phyloP scores from a whole-genome alignment of 2,888 invertebrate genomes.

The Erebia ligea region DNA sequence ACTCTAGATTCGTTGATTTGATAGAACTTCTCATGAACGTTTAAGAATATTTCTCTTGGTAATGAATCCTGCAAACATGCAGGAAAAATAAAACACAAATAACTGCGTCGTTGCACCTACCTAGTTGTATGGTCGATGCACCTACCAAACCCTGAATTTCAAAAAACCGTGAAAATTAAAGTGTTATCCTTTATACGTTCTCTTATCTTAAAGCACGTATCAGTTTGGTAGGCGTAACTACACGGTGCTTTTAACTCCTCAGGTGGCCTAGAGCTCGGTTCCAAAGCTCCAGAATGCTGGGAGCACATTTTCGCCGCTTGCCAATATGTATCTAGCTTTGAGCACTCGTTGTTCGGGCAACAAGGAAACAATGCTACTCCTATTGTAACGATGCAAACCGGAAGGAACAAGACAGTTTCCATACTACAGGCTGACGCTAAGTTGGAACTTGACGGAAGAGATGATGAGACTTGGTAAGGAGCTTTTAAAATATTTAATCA shows the following conservation, averaged over 20 bases:
- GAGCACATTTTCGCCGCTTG: conserved; percentile 97
- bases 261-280: conserved; percentile 94
- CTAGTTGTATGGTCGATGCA: too few species aligned
- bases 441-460: conserved; percentile 77
- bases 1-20: too few species aligned
- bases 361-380: conserved; percentile 87
- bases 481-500: background rate
- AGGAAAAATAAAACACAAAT: background rate
- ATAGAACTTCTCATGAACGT: too few species aligned
- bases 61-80: too few species aligned
- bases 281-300: conserved; percentile 97
- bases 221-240: background rate
- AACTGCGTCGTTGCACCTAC: conserved; percentile 7
- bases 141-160: too few species aligned
- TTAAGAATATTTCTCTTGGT: too few species aligned
- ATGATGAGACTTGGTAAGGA: conserved; percentile 90
- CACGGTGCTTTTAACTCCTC: background rate
- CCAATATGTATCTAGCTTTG: conserved; percentile 95
- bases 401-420: conserved; percentile 83
- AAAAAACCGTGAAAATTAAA: background rate
- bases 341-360: conserved; percentile 94
- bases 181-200: background rate
- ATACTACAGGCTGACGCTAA: conserved; percentile 84
- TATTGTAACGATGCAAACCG: conserved; percentile 86
- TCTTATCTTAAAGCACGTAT: background rate